Base-by-base conservation (phyloP, 2,888 invertebrate genomes). In the Gymnocheta viridis region DNA sequence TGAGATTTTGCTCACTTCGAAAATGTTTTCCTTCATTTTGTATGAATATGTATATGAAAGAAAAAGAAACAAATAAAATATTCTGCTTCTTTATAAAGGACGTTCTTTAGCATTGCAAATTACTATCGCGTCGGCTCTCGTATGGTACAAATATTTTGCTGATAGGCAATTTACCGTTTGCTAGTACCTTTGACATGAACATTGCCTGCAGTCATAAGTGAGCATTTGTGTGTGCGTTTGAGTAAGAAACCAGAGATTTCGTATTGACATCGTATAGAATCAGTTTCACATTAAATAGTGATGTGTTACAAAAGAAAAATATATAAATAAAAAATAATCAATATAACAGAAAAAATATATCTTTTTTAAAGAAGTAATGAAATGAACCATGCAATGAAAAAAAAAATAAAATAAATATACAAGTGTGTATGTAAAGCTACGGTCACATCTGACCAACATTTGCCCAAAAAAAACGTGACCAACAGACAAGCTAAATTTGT, bases 341-440 rank as follows among this genome's bases (percentile, higher is more conserved):
- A n/a, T n/a, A n/a, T n/a, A n/a, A n/a, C n/a, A n/a, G 7, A 62
- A 51, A 74, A 70, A 58, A 29, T 29, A 49, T 4, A 17, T 24
- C n/a, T 22, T 24, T 17, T 60, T 38, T n/a, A n/a, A 70, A 82
- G 32, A 44, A 72, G 24, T 76, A 62, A 74, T 73, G 44, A 81
- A 76, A 82, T 76, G 70, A 72, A 82, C 72, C 82, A 76, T 82
- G 44, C 62, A 78, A 73, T 47, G 41, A 73, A 76, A 72, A 70
- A 14, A 19, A 62, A 60, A 19, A 73, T 1, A 12, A 12, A 1
- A 38, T 14, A 38, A 7, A 5, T 9, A 4, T 32, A 5, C 24
- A 1, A 17, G 19, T 32, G 14, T 29, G 3, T 1, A 24, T 62
- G 41, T 70, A n/a, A n/a, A n/a, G n/a, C n/a, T n/a, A n/a, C n/a